Evolutionary conservation across 2,113 vertebrate species (phyloP), one percentile per base, ranked within the genome.

Genomic region (Numida meleagris): DNA sequence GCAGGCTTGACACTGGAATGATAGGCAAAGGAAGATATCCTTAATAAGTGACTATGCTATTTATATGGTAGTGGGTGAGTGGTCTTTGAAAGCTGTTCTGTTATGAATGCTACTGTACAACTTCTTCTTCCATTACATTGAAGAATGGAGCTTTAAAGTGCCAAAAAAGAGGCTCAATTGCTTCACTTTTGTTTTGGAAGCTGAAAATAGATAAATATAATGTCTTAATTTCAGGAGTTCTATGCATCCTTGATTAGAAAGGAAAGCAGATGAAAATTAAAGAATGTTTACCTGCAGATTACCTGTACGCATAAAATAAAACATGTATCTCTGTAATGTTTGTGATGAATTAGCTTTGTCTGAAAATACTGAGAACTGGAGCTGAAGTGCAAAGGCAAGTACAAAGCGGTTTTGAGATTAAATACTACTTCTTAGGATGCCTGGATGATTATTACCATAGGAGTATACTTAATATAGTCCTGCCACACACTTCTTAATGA

Each of bases 91-190:
- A 96, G 51, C 46, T 85, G 19, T 88, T 74, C 58, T 96, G 89
- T 78, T 95, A 74, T 96, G 87, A 84, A 63, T 53, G 42, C 36
- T 91, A 17, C 81, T 40, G 2, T 86, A 58, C 36, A 65, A 15
- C 59, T 96, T 96, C 91, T 96, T 83, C 61, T 97, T 96, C 93
- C 59, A 36, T 95, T 90, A 81, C 42, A 23, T 83, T 55, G 88
- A 94, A 94, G 58, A 95, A 89, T 50, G 18, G 63, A 79, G 18
- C 40, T 92, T 76, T 67, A 36, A 86, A 93, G 94, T 43, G 87
- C 27, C 34, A 62, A 91, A 95, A 88, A 88, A 91, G 82, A 68
- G 12, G 31, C 43, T 90, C 29, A 14, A 7, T 25, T 7, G 29
- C 71, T 93, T 96, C 62, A 24, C 55, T 88, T 55, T 45, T 68